phyloP scores from a whole-genome alignment of 1,140 invertebrate genomes.

The Nasonia longicornis region DNA sequence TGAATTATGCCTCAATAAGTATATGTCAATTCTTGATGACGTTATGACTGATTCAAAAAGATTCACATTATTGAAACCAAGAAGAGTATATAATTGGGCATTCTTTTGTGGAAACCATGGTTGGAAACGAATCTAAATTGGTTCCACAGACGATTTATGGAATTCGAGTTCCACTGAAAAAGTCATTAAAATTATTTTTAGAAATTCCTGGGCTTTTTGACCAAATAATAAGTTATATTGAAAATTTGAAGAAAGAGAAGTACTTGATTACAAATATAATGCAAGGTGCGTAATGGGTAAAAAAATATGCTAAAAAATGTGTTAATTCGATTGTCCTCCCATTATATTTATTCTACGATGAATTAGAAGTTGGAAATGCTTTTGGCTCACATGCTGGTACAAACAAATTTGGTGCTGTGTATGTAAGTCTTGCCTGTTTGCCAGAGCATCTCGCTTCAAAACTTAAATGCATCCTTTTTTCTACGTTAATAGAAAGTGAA shows the following conservation, averaged over 20 bases:
- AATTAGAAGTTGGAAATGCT: constrained; percentile 27
- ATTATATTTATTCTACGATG: neutral
- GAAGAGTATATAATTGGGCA: too few species aligned
- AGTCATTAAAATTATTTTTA: constrained; percentile 16
- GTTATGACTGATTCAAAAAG: too few species aligned
- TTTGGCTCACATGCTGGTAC: constrained; percentile 39
- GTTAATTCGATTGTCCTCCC: neutral
- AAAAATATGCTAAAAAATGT: too few species aligned
- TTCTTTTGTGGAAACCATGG: too few species aligned
- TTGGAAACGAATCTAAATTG: too few species aligned
- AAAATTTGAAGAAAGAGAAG: neutral
- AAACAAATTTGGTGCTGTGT: constrained; percentile 29
- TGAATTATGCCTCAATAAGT: too few species aligned
- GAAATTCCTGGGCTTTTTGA: neutral
- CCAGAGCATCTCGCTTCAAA: neutral
- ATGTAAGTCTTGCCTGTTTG: constrained; percentile 10
- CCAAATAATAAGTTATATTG: neutral
- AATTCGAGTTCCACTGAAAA: neutral
- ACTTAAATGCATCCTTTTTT: neutral
- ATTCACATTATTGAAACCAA: too few species aligned
- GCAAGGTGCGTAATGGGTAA: too few species aligned
- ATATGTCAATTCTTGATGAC: too few species aligned
- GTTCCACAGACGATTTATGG: neutral
- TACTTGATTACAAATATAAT: neutral
- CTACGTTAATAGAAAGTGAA: neutral